phyloP scores from a whole-genome alignment of 2,113 vertebrate genomes.

The Cairina moschata region DNA sequence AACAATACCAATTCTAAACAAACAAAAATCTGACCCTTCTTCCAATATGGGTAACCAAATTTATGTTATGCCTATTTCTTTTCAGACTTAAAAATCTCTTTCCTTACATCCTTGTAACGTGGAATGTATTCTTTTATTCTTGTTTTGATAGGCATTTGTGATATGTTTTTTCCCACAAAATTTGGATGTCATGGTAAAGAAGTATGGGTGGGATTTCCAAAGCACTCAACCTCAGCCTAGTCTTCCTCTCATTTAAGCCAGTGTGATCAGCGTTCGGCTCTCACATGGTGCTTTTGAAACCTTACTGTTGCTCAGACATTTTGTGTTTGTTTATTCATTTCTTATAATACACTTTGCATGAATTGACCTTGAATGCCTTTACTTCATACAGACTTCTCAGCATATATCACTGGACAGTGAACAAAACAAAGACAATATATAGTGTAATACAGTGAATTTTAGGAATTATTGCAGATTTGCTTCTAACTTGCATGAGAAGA shows the following conservation, averaged over 20 bases:
- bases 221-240: background rate
- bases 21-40: constrained; percentile 23
- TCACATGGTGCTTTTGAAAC: accelerated
- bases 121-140: background rate
- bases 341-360: background rate
- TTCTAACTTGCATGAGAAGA: background rate
- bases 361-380: background rate
- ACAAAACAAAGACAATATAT: background rate
- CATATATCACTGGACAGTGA: accelerated
- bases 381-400: background rate
- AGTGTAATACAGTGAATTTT: no score
- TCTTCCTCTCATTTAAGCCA: background rate
- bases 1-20: constrained; percentile 51
- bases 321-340: accelerated
- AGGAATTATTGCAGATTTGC: background rate
- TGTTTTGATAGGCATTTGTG: accelerated
- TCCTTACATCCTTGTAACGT: background rate
- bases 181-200: background rate
- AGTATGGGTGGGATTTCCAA: background rate
- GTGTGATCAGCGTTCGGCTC: background rate
- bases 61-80: background rate
- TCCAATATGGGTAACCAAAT: constrained; percentile 17
- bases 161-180: background rate
- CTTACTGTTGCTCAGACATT: accelerated
- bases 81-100: background rate